phyloP scores from a whole-genome alignment of 1,140 invertebrate species.

The Camponotus pennsylvanicus region DNA sequence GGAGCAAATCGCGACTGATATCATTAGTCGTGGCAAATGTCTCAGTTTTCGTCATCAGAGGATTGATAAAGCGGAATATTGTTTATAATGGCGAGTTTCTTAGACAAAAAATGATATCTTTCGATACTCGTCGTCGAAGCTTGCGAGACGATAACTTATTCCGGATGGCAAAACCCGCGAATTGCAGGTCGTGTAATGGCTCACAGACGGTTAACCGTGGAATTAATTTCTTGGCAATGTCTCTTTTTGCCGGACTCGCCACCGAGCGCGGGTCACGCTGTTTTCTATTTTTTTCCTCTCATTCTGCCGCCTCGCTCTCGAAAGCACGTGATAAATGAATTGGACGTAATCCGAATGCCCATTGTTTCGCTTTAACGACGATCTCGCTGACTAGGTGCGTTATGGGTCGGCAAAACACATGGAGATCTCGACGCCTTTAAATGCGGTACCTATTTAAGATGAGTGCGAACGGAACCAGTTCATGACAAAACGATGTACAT shows the following conservation, averaged over 20 bases:
- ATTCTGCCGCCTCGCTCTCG: slow-evolving; percentile 40
- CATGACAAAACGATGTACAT: slow-evolving; percentile 43
- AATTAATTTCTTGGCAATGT: slow-evolving; percentile 69
- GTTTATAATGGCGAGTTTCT: neutral
- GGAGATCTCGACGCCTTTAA: slow-evolving; percentile 68
- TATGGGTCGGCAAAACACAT: slow-evolving; percentile 55
- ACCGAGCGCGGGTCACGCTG: slow-evolving; percentile 33
- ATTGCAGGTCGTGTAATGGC: slow-evolving; percentile 1
- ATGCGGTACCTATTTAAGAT: slow-evolving; percentile 61
- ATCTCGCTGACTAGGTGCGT: slow-evolving; percentile 61
- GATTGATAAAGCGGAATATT: slow-evolving; percentile 16
- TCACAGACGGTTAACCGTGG: slow-evolving; percentile 57
- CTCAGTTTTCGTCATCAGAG: neutral
- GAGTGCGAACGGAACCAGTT: slow-evolving; percentile 47
- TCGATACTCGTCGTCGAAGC: neutral
- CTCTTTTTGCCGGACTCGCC: slow-evolving; percentile 34
- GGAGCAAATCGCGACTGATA: neutral
- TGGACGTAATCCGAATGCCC: slow-evolving; percentile 76
- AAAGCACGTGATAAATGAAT: slow-evolving; percentile 77
- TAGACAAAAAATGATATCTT: neutral
- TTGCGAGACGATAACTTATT: slow-evolving; percentile 38
- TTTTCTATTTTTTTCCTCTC: slow-evolving; percentile 67
- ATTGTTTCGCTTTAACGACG: slow-evolving; percentile 78
- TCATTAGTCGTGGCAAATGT: slow-evolving; percentile 24
- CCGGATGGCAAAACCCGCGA: slow-evolving; percentile 14